These are phyloP conservation scores for Trichogramma evanescens DNA, from an alignment of 2,888 invertebrate species.

Conservation along the genomic window DNA sequence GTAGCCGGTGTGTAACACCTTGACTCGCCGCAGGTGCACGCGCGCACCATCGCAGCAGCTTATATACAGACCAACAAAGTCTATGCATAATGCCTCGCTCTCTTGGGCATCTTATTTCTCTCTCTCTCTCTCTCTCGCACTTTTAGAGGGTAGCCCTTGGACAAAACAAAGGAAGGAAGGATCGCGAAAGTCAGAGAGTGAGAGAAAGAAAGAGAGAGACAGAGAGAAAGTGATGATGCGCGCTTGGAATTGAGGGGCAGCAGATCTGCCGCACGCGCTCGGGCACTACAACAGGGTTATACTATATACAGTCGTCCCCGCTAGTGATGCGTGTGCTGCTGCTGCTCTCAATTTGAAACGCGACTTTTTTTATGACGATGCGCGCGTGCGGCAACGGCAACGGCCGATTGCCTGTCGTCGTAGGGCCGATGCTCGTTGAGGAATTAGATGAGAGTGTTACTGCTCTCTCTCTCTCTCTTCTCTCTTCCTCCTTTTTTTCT, in stretches of 20 bases:
- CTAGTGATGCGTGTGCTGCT: no score
- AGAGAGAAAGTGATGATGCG: conserved; percentile 20
- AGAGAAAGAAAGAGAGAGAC: conserved; percentile 20
- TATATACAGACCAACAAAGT: background rate
- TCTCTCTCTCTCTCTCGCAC: conserved; percentile 3
- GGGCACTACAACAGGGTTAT: conserved; percentile 5
- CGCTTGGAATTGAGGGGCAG: conserved; percentile 12
- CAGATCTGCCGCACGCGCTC: conserved; percentile 11
- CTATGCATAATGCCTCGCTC: conserved; percentile 21
- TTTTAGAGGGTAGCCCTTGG: background rate
- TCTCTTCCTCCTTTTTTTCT: no score
- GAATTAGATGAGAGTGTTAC: no score
- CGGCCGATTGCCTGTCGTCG: no score
- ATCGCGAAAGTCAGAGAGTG: conserved; percentile 11
- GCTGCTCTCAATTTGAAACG: no score
- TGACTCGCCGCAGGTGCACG: conserved; percentile 12
- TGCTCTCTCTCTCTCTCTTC: no score
- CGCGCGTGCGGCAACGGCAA: no score
- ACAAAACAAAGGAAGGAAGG: conserved; percentile 18
- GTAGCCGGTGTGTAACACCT: conserved; percentile 13
- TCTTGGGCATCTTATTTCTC: conserved; percentile 14
- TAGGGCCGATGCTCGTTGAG: no score
- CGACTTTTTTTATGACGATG: no score
- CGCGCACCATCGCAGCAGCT: background rate
- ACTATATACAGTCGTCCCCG: background rate